Percentiles rank a stretch among this genome's conserved stretches.
These are phyloP conservation scores for Lottia scabra DNA, from an alignment of 2,888 invertebrate genomes.

Conservation along the genomic window DNA sequence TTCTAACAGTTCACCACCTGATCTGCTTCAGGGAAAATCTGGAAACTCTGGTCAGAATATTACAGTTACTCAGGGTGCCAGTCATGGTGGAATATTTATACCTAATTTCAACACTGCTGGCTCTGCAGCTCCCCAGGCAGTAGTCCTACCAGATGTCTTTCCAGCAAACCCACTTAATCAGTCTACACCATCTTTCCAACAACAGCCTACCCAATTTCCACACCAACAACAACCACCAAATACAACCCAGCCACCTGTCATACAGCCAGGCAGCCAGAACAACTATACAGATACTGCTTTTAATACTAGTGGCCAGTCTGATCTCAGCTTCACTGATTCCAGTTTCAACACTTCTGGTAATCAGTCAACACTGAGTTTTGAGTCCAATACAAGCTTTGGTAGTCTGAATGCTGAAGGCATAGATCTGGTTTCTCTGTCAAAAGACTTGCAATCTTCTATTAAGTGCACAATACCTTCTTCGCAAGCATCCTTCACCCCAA, in stretches of 20 bases:
- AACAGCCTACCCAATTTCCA: not conserved
- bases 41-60: not conserved
- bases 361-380: not conserved
- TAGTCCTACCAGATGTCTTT: not conserved
- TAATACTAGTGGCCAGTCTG: not conserved
- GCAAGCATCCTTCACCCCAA: not conserved
- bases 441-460: not conserved
- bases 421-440: not conserved
- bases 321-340: not conserved
- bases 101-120: not conserved
- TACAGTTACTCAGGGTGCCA: not conserved
- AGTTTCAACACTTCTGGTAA: conserved; percentile 1
- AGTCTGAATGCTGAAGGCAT: not conserved
- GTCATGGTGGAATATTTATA: not conserved
- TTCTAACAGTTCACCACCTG: conserved; percentile 1
- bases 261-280: not conserved
- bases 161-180: not conserved
- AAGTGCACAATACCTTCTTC: not conserved
- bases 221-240: not conserved
- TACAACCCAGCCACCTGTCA: not conserved
- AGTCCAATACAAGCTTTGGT: not conserved
- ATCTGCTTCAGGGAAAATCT: not conserved
- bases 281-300: not conserved
- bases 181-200: not conserved
- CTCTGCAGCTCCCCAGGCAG: too few relatives aligned